These are phyloP conservation scores for Stenodema calcarata DNA, from an alignment of 2,888 invertebrate species.

Conservation along the genomic window DNA sequence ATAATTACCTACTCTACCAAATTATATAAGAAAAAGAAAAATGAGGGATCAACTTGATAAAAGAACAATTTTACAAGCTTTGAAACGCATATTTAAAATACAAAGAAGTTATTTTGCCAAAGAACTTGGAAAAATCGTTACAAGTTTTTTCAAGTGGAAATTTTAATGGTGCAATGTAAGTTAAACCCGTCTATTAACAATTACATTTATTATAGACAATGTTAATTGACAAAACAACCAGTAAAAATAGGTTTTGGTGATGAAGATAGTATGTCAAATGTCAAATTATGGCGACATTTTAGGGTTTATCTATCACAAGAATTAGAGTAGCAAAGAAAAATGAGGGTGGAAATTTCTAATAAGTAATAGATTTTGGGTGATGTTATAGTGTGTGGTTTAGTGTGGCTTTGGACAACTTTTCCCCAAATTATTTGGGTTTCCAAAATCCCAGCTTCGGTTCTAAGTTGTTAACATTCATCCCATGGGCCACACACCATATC, in stretches of 20 bases:
- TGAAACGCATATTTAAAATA: neutral
- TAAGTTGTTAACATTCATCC: too few relatives aligned
- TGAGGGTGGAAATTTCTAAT: neutral
- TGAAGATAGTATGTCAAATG: neutral
- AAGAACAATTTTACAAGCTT: neutral
- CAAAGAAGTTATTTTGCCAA: conserved; percentile 24
- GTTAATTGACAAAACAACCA: too few relatives aligned
- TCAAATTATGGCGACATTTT: neutral
- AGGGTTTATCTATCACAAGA: neutral
- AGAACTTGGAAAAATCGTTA: neutral
- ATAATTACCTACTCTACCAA: neutral
- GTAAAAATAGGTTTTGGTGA: too few relatives aligned
- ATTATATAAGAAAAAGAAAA: conserved; percentile 32
- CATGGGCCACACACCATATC: too few relatives aligned
- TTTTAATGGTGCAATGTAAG: neutral
- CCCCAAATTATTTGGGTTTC: too few relatives aligned
- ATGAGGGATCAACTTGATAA: conserved; percentile 33
- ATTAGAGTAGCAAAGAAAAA: neutral
- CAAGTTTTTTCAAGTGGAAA: neutral
- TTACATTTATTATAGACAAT: neutral
- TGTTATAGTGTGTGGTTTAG: too few relatives aligned
- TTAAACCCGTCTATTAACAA: conserved; percentile 20
- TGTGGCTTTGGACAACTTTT: too few relatives aligned
- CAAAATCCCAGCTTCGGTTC: too few relatives aligned
- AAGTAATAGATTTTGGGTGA: too few relatives aligned